These are phyloP conservation scores for Anneissia japonica DNA, from an alignment of 35 echinoderm and acorn worm genomes.

Conservation along the genomic window DNA sequence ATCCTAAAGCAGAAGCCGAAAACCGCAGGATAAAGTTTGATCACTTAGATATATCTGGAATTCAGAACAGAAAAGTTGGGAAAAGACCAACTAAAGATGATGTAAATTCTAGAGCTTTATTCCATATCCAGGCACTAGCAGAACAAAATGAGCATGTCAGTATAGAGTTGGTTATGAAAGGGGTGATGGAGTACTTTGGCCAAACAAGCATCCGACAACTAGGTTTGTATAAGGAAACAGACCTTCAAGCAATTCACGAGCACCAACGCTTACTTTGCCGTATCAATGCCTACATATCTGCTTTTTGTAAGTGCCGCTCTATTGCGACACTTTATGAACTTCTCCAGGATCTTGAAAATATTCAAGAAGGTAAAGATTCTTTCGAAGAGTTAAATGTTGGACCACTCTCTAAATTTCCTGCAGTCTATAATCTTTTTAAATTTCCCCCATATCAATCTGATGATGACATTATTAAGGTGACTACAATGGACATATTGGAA, in stretches of 20 bases:
- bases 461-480: conserved; percentile 31
- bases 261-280: background rate
- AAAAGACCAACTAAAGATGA: background rate
- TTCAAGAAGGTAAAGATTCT: conserved; percentile 11
- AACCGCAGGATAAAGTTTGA: background rate
- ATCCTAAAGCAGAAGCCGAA: background rate
- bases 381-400: conserved; percentile 26
- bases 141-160: conserved; percentile 1
- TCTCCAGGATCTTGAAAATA: background rate
- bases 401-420: conserved; percentile 22
- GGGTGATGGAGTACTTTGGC: background rate
- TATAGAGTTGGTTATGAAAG: conserved; percentile 7
- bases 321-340: conserved; percentile 40
- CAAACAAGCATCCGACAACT: background rate
- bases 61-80: background rate
- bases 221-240: background rate
- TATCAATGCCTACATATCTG: conserved; percentile 40
- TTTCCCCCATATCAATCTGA: conserved; percentile 27
- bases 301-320: conserved; percentile 29
- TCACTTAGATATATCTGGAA: background rate
- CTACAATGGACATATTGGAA: conserved; percentile 34
- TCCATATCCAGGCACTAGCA: background rate
- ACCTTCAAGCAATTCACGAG: background rate
- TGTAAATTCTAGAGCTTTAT: background rate
- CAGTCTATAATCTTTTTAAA: conserved; percentile 36